Base-by-base conservation (phyloP, 1,140 invertebrate species). In the Trachymyrmex cornetzi region DNA sequence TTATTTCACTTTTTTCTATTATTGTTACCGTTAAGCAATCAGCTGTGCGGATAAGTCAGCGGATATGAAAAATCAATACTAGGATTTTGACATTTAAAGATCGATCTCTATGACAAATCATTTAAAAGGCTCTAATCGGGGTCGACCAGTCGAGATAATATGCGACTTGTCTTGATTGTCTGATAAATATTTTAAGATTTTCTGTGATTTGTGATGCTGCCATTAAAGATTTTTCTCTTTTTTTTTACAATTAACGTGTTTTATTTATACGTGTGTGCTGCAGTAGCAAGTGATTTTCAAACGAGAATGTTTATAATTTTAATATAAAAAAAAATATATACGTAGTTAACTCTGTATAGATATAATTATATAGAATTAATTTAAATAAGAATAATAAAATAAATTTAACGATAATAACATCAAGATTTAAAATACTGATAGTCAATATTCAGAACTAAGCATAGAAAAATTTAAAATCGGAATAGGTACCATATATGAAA, bases 21-120 rank as follows among this genome's bases (percentile, higher is more conserved):
- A 44, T 67, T 44, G 14, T 67, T 67, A 19, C 3, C n/a, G 1
- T 67, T 12, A 44, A 14, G 34, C 34, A 38, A 5, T 67, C 34
- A 44, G 34, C 34, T 44, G 34, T 38, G 16, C 9, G 9, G 30
- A 44, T 1, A 34, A n/a, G 7, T 38, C 63, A 67, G 64, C 34
- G 24, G 38, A 27, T 7, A 24, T 69, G n/a, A 69, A 48, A 48
- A 69, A 24, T 48, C 38, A 48, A 69, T 69, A 69, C 6, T 69
- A 69, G 2, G 14, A 27, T 48, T 69, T 69, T 48, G 2, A 69
- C 6, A 69, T 48, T 50, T 69, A 69, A 48, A 38, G 2, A 48
- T 69, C 14, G n/a, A 48, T 24, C 22, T 48, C 22, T 7, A 9
- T 48, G 14, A 48, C 6, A n/a, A 48, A 5, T 3, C 2, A 2